Percentiles rank a stretch among this genome's conserved stretches.
phyloP scores from a whole-genome alignment of 2,797 vertebrate species.

The Sitta carolinensis region DNA sequence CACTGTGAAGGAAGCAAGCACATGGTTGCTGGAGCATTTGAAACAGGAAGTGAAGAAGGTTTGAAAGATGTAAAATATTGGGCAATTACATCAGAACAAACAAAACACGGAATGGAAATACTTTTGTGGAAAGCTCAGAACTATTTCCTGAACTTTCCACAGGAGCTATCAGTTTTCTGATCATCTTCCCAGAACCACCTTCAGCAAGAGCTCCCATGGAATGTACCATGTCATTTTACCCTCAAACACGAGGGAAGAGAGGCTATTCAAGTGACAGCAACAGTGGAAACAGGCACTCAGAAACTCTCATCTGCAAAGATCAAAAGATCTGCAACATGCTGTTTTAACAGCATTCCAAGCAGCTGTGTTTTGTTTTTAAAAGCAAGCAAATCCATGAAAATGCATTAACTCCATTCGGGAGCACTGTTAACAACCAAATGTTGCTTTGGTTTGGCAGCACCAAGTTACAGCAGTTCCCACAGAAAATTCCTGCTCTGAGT shows the following conservation, averaged over 20 bases:
- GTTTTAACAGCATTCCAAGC: background rate
- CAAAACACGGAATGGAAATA: background rate
- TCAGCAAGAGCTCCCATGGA: background rate
- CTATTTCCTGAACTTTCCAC: background rate
- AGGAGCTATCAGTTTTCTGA: background rate
- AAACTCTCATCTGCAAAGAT: background rate
- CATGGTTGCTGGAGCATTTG: background rate
- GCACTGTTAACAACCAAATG: background rate
- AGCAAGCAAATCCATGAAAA: background rate
- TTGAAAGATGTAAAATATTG: background rate
- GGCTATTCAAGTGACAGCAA: background rate
- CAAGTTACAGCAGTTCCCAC: background rate
- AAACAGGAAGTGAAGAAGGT: background rate
- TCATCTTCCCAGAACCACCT: background rate
- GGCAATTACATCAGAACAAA: background rate
- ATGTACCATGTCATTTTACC: too few relatives aligned
- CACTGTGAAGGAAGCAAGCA: background rate
- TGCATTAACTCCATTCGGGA: background rate
- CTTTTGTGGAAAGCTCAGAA: background rate
- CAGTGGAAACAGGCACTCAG: background rate
- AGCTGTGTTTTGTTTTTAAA: background rate
- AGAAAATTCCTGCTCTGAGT: background rate
- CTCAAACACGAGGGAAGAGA: background rate
- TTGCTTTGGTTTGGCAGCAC: background rate
- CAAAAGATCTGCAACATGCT: background rate